A percentile compares a stretch with the other conserved stretches of the same genome.
Conservation (phyloP, 2,113 vertebrate genomes). For the Mus pahari region DNA sequence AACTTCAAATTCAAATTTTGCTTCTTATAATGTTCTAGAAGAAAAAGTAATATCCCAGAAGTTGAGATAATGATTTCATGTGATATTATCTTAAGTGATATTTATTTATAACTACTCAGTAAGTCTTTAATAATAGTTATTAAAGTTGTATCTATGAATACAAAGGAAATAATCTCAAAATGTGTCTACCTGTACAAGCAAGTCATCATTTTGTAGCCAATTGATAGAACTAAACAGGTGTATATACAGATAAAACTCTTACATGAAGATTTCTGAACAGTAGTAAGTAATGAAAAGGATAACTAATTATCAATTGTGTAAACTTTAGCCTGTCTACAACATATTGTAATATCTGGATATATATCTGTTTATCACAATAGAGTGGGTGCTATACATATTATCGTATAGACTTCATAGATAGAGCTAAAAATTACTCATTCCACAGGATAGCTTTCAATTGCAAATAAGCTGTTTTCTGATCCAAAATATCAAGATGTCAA, state of each 20-base stretch:
- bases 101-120: background rate
- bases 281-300: background rate
- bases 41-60: background rate
- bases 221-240: background rate
- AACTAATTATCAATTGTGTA: background rate
- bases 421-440: background rate
- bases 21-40: background rate
- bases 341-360: background rate
- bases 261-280: background rate
- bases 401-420: background rate
- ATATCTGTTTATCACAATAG: background rate
- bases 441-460: background rate
- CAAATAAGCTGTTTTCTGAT: background rate
- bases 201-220: background rate
- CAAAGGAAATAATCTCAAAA: background rate
- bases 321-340: background rate
- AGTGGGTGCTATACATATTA: background rate
- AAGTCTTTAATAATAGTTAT: background rate
- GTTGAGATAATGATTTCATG: background rate
- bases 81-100: background rate
- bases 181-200: background rate
- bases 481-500: background rate
- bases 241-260: background rate
- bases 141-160: background rate
- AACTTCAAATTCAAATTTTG: conserved; percentile 44